Percentiles rank a stretch among this genome's conserved stretches.
Evolutionary conservation across 2,797 vertebrate genomes (phyloP).

Genomic region (Acanthurus leucopareius): DNA sequence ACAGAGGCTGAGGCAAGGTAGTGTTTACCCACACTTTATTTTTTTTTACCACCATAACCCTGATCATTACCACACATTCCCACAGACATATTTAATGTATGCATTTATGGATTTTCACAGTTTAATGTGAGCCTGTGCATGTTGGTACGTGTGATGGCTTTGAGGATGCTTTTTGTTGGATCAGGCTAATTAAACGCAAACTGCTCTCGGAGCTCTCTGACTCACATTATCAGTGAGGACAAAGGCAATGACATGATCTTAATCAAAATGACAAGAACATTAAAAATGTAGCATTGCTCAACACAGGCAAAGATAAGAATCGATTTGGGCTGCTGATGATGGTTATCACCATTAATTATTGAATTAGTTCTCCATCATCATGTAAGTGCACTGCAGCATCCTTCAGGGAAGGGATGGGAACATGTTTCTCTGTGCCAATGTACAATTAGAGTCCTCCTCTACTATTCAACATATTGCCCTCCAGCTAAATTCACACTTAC

Average conservation of each 20-base stretch:
- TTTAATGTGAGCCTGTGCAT: not conserved
- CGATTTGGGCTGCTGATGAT: conserved; percentile 81
- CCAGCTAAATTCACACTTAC: conserved; percentile 62
- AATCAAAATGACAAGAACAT: conserved; percentile 85
- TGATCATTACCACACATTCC: not conserved
- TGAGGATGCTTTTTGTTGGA: conserved; percentile 32
- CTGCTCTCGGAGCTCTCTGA: conserved; percentile 49
- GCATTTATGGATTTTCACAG: conserved; percentile 2
- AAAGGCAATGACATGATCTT: conserved; percentile 79
- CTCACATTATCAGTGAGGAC: conserved; percentile 68
- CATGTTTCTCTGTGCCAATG: conserved; percentile 68
- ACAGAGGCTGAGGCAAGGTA: not conserved
- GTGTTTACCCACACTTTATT: no score
- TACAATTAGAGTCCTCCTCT: conserved; percentile 41
- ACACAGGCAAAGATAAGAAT: conserved; percentile 83
- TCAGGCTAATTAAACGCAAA: conserved; percentile 53
- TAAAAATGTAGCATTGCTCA: conserved; percentile 83
- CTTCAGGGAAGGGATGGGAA: conserved; percentile 62
- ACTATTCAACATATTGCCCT: conserved; percentile 44
- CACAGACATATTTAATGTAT: conserved; percentile 13
- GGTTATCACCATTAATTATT: conserved; percentile 86
- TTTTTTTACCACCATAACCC: not conserved
- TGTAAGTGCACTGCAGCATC: conserved; percentile 78
- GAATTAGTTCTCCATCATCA: conserved; percentile 79
- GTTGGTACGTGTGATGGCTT: conserved; percentile 9